phyloP scores from a whole-genome alignment of 2,888 invertebrate species.

The Resseliella maxima region DNA sequence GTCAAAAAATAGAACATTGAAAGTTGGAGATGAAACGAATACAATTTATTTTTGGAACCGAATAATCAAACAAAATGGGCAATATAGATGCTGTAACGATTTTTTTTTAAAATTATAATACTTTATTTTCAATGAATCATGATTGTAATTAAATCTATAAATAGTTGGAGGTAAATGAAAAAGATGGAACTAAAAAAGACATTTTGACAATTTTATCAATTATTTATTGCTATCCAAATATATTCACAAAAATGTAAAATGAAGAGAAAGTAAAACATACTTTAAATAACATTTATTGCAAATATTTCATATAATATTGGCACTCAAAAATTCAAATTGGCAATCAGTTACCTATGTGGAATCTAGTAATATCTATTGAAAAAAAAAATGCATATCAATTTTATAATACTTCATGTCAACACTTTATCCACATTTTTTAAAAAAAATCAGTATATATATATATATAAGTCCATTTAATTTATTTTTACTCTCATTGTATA shows the following conservation, averaged over 20 bases:
- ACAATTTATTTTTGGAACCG: neutral
- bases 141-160: neutral
- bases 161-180: neutral
- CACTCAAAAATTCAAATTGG: slow-evolving; percentile 11
- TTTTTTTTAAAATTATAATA: slow-evolving; percentile 17
- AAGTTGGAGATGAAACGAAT: neutral
- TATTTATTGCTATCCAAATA: neutral
- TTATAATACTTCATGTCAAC: no score
- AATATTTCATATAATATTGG: no score
- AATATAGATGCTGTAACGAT: neutral
- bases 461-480: slow-evolving; percentile 1
- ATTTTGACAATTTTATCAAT: no score
- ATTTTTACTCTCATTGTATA: slow-evolving; percentile 31
- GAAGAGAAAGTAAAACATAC: neutral
- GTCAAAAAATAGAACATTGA: slow-evolving; percentile 27
- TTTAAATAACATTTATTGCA: no score
- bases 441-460: neutral
- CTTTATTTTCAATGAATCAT: neutral
- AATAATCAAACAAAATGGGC: neutral
- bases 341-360: slow-evolving; percentile 53
- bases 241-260: neutral
- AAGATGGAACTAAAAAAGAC: no score
- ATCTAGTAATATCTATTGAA: no score
- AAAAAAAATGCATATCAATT: no score
- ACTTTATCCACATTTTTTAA: neutral